Evolutionary conservation across 2,113 vertebrate species (phyloP), one percentile per base, ranked within the genome.

Genomic region (Ciconia stormi): DNA sequence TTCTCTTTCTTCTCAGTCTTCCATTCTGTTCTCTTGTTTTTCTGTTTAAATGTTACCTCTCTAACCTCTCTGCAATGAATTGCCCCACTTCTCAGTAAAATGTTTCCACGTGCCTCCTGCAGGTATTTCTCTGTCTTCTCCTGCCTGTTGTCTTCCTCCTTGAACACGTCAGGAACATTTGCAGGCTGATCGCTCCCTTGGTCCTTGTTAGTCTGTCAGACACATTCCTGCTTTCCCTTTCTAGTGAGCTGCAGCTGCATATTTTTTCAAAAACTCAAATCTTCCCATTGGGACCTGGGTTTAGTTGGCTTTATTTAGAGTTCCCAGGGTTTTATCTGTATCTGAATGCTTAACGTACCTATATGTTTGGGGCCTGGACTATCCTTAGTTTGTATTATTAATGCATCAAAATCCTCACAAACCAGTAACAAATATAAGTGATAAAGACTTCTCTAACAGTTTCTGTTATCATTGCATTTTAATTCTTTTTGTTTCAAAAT

Each of bases 301-400:
- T 89, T 58, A 78, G 13, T 23, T 58, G 16, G 38, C 25, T 91
- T 89, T 56, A 59, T 72, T 81, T 72, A 59, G 40, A 8, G 13
- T 78, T 82, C 92, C 4, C 34, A 95, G 74, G 42, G 38, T 38
- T 93, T 78, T n/a, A 62, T 34, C 11, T 36, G 8, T 36, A 63
- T 71, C 50, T 71, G 69, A 66, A 70, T 78, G n/a, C 55, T 49
- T 87, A 91, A 69, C 1, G 1, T 29, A 9, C 18, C 10, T 40
- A 16, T 8, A 53, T 0, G 0, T 56, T 53, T 87, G 72, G 36
- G 30, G 30, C 8, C 30, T 34, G 50, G 59, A 32, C 11, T 58
- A 16, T 42, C 13, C 29, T 65, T 52, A 29, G 11, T 53, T 55
- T 26, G 15, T 70, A 25, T 42, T n/a, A 63, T 50, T 67, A 46